Conservation (phyloP, 2,113 vertebrate genomes). For the Pontoporia blainvillei region DNA sequence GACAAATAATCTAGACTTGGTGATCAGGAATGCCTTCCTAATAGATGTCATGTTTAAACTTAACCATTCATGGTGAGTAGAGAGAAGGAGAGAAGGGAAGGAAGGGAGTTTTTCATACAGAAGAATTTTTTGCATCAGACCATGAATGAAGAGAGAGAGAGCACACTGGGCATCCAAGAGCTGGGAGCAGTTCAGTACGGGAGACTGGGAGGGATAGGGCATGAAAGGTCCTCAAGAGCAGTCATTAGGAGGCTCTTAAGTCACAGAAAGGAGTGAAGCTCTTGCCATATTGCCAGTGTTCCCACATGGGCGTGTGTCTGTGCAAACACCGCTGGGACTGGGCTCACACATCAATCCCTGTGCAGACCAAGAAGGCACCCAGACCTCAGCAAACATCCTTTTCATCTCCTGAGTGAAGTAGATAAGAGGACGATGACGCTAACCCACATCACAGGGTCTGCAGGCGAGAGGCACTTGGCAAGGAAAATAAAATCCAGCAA, state of each 20-base stretch:
- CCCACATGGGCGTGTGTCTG: too few species aligned
- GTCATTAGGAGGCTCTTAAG: neutral
- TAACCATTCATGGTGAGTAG: neutral
- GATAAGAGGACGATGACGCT: neutral
- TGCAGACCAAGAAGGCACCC: neutral
- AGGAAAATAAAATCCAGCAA: neutral
- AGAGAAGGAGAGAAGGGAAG: neutral
- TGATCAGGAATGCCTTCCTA: neutral
- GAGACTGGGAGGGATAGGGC: too few species aligned
- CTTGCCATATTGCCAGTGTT: accelerated
- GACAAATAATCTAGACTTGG: neutral
- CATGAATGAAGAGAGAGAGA: too few species aligned
- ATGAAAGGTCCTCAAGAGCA: neutral
- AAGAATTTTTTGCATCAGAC: neutral
- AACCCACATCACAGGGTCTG: neutral
- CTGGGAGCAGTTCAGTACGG: neutral
- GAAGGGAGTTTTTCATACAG: neutral
- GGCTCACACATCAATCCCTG: too few species aligned
- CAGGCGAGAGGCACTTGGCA: neutral
- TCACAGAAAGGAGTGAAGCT: neutral
- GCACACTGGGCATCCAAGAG: neutral
- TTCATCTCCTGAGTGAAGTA: neutral
- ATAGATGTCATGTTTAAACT: neutral
- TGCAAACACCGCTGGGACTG: neutral
- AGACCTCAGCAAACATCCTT: neutral